Evolutionary conservation across 2,797 vertebrate species (phyloP).

Genomic region (Sebastes cheni): DNA sequence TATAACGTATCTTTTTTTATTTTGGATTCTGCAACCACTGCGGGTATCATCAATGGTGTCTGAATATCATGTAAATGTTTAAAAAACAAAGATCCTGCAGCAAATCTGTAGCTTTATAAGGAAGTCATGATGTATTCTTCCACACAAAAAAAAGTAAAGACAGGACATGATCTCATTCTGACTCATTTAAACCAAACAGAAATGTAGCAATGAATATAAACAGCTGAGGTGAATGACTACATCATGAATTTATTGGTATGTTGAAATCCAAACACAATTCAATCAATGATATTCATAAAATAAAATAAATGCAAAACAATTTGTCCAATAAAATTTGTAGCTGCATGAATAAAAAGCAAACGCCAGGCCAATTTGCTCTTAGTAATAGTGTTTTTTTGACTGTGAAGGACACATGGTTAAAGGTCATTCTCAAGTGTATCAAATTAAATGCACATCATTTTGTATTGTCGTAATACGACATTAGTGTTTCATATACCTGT

Average conservation of each 20-base stretch:
- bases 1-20: background rate
- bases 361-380: background rate
- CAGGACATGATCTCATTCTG: background rate
- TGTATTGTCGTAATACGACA: background rate
- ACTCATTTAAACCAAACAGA: constrained; percentile 20
- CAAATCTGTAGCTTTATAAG: background rate
- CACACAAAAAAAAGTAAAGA: background rate
- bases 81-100: background rate
- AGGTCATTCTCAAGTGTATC: background rate
- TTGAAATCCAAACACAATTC: constrained; percentile 17
- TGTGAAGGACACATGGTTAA: background rate
- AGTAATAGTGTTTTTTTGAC: constrained; percentile 1
- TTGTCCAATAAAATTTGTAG: background rate
- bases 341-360: background rate
- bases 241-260: constrained; percentile 30
- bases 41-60: background rate
- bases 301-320: background rate
- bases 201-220: background rate
- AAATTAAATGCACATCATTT: background rate
- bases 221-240: background rate
- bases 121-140: background rate
- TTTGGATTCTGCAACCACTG: background rate
- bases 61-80: background rate
- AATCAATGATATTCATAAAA: constrained; percentile 1
- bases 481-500: constrained; percentile 18